phyloP scores from a whole-genome alignment of 1,140 invertebrate genomes.

The Drosophila yakuba region DNA sequence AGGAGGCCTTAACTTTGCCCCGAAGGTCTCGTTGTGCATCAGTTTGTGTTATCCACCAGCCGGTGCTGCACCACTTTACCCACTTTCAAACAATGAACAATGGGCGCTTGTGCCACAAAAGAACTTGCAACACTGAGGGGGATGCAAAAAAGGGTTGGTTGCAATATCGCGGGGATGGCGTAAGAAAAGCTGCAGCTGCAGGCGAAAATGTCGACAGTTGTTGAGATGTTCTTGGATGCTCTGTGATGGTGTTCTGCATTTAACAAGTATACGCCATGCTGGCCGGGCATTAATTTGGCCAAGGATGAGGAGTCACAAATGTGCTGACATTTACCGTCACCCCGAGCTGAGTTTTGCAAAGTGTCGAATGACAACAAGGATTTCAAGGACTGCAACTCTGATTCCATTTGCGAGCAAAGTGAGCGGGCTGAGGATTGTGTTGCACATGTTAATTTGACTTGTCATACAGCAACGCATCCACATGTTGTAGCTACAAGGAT shows the following conservation, averaged over 20 bases:
- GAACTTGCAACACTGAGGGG: conserved; percentile 48
- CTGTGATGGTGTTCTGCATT: conserved; percentile 54
- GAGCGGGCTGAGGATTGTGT: conserved; percentile 33
- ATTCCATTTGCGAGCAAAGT: conserved; percentile 18
- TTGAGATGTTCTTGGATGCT: conserved; percentile 37
- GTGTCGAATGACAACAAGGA: conserved; percentile 40
- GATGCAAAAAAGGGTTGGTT: not conserved
- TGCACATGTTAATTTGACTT: conserved; percentile 74
- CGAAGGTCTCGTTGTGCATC: conserved; percentile 41
- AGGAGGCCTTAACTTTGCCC: conserved; percentile 46
- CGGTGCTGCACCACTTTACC: conserved; percentile 57
- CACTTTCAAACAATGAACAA: conserved; percentile 63
- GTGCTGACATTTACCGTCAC: conserved; percentile 71
- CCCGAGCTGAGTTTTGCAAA: conserved; percentile 57
- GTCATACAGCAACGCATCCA: conserved; percentile 66
- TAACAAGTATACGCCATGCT: conserved; percentile 79
- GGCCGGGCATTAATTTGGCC: conserved; percentile 65
- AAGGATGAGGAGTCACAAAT: conserved; percentile 66
- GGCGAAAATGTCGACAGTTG: conserved; percentile 36
- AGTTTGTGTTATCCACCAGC: conserved; percentile 20
- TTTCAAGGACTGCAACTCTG: conserved; percentile 8
- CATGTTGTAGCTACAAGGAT: conserved; percentile 48
- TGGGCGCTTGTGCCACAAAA: conserved; percentile 35
- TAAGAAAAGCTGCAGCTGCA: conserved; percentile 24
- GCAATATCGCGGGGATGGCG: conserved; percentile 8